Percentiles rank a stretch among this genome's conserved stretches.
Evolutionary conservation across 2,888 invertebrate genomes (phyloP).

Genomic region (Eristalis arbustorum): DNA sequence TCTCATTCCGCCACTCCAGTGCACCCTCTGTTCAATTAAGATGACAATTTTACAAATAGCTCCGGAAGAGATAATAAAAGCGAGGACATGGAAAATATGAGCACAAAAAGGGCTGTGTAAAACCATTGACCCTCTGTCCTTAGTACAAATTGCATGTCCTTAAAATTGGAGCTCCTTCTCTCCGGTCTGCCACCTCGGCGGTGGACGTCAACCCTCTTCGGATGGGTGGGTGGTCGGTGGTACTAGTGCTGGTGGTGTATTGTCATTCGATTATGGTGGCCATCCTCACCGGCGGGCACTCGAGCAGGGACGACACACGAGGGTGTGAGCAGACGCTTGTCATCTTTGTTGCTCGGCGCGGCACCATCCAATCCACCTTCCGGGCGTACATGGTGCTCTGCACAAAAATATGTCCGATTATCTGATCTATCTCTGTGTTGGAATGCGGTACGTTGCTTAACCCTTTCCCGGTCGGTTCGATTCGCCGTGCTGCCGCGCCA

Average conservation of each 20-base stretch:
- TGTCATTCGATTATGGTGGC: conserved; percentile 44
- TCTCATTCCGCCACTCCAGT: neutral
- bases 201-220: neutral
- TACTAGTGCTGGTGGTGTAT: conserved; percentile 14
- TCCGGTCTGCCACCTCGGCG: neutral
- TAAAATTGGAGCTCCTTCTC: conserved; percentile 30
- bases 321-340: conserved; percentile 10
- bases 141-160: conserved; percentile 65
- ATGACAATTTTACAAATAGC: conserved; percentile 65
- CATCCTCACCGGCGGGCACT: conserved; percentile 21
- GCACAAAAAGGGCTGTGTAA: conserved; percentile 44
- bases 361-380: neutral
- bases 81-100: conserved; percentile 56
- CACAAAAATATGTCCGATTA: conserved; percentile 49
- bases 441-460: conserved; percentile 54
- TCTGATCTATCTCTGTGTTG: conserved; percentile 38
- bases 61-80: conserved; percentile 56
- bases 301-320: conserved; percentile 25
- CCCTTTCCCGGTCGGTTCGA: conserved; percentile 41
- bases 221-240: neutral
- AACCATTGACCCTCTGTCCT: conserved; percentile 62
- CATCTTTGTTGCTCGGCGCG: conserved; percentile 26
- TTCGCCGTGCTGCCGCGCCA: conserved; percentile 12
- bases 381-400: conserved; percentile 19
- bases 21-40: conserved; percentile 54